Evolutionary conservation across 1,140 invertebrate species (phyloP).

Genomic region (Euura lappo): DNA sequence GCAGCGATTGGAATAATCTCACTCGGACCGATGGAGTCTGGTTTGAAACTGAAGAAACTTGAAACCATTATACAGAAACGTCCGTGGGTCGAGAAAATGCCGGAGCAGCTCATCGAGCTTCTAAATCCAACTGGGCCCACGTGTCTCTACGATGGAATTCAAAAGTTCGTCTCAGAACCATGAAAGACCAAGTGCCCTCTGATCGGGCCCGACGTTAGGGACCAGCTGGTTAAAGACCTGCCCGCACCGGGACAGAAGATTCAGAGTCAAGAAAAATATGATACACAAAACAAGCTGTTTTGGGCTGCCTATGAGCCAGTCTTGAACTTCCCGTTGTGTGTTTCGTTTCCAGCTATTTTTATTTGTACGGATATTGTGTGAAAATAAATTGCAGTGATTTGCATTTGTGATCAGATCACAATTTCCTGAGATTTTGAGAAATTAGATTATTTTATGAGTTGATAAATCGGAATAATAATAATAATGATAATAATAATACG

Average conservation of each 20-base stretch:
- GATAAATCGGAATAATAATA: too few species aligned
- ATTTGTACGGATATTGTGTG: background rate
- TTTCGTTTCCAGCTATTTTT: background rate
- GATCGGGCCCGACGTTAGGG: background rate
- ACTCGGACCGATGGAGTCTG: constrained; percentile 52
- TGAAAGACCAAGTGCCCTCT: constrained; percentile 50
- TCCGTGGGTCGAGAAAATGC: constrained; percentile 52
- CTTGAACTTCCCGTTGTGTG: background rate
- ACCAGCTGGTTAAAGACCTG: background rate
- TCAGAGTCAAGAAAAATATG: background rate
- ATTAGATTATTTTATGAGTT: too few species aligned
- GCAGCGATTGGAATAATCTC: constrained; percentile 50
- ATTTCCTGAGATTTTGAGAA: too few species aligned
- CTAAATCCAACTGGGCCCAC: constrained; percentile 49
- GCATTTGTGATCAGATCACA: too few species aligned
- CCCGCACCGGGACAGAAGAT: background rate
- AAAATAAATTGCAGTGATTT: background rate
- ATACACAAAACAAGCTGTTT: too few species aligned
- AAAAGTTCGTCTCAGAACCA: constrained; percentile 51
- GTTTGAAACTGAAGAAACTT: constrained; percentile 56
- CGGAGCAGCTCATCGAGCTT: constrained; percentile 41
- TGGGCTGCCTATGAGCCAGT: too few species aligned
- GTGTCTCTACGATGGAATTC: constrained; percentile 48
- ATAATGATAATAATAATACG: too few species aligned
- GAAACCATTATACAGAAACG: constrained; percentile 41